Percentiles rank a stretch among this genome's conserved stretches.
These are phyloP conservation scores for Bombylius discolor DNA, from an alignment of 2,888 invertebrate genomes.

Conservation along the genomic window DNA sequence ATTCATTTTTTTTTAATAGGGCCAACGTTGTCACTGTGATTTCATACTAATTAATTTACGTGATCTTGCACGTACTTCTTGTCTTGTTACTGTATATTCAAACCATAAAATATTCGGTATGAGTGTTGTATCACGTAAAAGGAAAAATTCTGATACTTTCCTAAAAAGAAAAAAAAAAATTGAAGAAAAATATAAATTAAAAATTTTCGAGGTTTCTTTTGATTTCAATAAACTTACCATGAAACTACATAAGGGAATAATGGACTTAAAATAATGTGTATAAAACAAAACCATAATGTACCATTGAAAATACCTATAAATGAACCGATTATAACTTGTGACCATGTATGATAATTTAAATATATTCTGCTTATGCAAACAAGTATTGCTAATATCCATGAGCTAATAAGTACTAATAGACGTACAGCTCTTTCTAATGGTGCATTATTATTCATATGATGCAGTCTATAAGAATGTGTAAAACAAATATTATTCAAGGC, in stretches of 20 bases:
- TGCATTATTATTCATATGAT: constrained; percentile 68
- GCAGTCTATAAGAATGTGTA: constrained; percentile 46
- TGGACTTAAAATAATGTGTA: constrained; percentile 68
- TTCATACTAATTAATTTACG: constrained; percentile 70
- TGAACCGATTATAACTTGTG: constrained; percentile 70
- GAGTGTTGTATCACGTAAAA: constrained; percentile 76
- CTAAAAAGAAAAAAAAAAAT: constrained; percentile 37
- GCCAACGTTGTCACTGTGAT: constrained; percentile 59
- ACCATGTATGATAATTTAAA: constrained; percentile 69
- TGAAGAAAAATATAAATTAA: too few relatives aligned
- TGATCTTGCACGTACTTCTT: constrained; percentile 67
- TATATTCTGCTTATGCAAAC: constrained; percentile 66
- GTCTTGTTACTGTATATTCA: constrained; percentile 77
- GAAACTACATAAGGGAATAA: constrained; percentile 72
- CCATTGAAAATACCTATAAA: constrained; percentile 62
- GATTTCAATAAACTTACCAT: constrained; percentile 48
- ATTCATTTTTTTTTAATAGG: background rate
- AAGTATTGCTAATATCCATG: constrained; percentile 44
- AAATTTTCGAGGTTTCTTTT: too few relatives aligned
- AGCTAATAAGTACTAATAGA: constrained; percentile 48
- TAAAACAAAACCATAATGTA: constrained; percentile 66
- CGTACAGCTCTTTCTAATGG: constrained; percentile 64
- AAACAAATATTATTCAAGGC: background rate
- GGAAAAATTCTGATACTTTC: constrained; percentile 70
- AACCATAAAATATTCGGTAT: constrained; percentile 91